A percentile compares a stretch with the other conserved stretches of the same genome.
Conservation (phyloP, 2,797 vertebrate species). For the Phyllotis vaccarum region DNA sequence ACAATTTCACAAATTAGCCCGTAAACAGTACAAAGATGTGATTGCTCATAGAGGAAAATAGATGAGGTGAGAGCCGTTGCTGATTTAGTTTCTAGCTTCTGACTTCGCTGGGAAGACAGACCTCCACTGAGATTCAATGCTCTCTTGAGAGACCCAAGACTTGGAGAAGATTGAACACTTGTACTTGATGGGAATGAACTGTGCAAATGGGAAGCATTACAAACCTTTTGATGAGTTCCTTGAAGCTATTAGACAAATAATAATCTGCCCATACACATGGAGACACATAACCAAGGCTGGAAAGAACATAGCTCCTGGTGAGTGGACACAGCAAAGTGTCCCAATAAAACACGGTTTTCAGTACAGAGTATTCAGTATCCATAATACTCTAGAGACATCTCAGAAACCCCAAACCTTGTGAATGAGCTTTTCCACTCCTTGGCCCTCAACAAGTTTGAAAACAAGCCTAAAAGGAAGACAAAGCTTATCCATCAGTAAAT, state of each 20-base stretch:
- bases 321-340: background rate
- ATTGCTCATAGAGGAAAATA: background rate
- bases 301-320: background rate
- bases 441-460: background rate
- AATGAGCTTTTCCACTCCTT: background rate
- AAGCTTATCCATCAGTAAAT: background rate
- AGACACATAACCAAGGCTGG: background rate
- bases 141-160: background rate
- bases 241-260: background rate
- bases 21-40: background rate
- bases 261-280: background rate
- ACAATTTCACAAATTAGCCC: conserved; percentile 47
- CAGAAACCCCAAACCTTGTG: background rate
- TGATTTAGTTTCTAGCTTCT: background rate
- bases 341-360: background rate
- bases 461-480: background rate
- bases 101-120: background rate
- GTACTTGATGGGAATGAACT: background rate
- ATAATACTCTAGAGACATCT: background rate
- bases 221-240: background rate
- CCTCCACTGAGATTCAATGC: background rate
- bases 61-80: background rate
- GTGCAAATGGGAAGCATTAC: background rate
- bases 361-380: background rate
- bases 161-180: background rate